These are phyloP conservation scores for Ciconia stormi DNA, from an alignment of 2,113 vertebrate species.

Conservation along the genomic window DNA sequence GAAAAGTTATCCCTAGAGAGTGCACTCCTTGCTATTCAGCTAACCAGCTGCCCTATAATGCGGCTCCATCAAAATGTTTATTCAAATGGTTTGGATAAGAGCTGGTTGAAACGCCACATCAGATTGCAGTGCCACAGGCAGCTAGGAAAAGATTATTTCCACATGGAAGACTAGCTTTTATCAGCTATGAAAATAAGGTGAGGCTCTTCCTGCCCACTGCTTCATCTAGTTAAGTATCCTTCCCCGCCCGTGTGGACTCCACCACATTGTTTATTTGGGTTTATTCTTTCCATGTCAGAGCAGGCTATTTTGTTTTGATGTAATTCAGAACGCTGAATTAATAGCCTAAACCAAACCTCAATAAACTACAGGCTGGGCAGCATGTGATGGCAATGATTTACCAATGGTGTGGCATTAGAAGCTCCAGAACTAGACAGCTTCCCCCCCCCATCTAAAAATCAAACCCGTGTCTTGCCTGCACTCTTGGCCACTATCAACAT, in stretches of 20 bases:
- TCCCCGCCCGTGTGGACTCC: not conserved
- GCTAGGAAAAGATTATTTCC: not conserved
- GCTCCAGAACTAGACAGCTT: not conserved
- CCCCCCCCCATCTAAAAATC: not conserved
- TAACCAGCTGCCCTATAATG: not conserved
- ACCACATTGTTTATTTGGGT: not conserved
- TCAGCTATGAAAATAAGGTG: not conserved
- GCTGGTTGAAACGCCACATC: not conserved
- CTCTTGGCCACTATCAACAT: not conserved
- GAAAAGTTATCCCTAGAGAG: not conserved
- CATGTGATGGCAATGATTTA: not conserved
- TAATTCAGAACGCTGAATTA: not conserved
- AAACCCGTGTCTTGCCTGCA: not conserved
- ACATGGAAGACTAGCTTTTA: not conserved
- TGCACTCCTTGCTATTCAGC: not conserved
- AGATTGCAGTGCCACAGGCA: not conserved
- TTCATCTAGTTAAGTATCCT: not conserved
- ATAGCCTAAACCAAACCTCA: not conserved
- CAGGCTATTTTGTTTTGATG: not conserved
- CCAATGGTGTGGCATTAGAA: not conserved
- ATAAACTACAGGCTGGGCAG: not conserved
- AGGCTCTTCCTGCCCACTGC: not conserved
- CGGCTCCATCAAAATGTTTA: conserved; percentile 17
- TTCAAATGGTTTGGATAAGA: not conserved
- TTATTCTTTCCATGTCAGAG: not conserved